A percentile compares a stretch with the other conserved stretches of the same genome.
These are phyloP conservation scores for Synanthedon formicaeformis DNA, from an alignment of 2,888 invertebrate genomes.

Conservation along the genomic window DNA sequence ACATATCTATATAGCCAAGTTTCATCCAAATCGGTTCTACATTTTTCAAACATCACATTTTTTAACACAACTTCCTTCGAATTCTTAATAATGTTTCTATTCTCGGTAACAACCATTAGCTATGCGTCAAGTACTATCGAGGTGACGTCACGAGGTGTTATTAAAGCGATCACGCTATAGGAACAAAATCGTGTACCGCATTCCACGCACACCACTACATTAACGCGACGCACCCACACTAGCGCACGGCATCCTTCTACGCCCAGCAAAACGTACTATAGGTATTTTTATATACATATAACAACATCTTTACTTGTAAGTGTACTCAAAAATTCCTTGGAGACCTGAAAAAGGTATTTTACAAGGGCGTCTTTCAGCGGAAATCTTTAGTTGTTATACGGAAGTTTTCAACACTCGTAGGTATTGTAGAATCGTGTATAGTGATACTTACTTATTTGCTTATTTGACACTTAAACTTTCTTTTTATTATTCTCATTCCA, in stretches of 20 bases:
- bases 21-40: too few species aligned
- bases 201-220: conserved; percentile 34
- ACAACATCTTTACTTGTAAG: conserved; percentile 21
- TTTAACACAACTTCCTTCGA: too few species aligned
- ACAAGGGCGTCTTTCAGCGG: conserved; percentile 52
- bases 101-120: too few species aligned
- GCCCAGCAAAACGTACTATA: conserved; percentile 35
- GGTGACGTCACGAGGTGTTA: conserved; percentile 22
- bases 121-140: too few species aligned
- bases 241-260: conserved; percentile 19
- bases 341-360: conserved; percentile 60
- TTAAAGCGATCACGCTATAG: conserved; percentile 6
- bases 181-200: conserved; percentile 19
- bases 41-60: too few species aligned
- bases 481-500: too few species aligned
- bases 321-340: conserved; percentile 44
- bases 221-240: conserved; percentile 30
- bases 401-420: conserved; percentile 36
- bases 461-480: too few species aligned
- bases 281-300: conserved; percentile 27
- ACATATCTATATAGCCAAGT: too few species aligned
- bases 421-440: too few species aligned
- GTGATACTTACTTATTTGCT: too few species aligned
- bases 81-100: too few species aligned
- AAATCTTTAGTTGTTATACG: conserved; percentile 52